phyloP scores from a whole-genome alignment of 2,797 vertebrate species.

The Eulemur coronatus region DNA sequence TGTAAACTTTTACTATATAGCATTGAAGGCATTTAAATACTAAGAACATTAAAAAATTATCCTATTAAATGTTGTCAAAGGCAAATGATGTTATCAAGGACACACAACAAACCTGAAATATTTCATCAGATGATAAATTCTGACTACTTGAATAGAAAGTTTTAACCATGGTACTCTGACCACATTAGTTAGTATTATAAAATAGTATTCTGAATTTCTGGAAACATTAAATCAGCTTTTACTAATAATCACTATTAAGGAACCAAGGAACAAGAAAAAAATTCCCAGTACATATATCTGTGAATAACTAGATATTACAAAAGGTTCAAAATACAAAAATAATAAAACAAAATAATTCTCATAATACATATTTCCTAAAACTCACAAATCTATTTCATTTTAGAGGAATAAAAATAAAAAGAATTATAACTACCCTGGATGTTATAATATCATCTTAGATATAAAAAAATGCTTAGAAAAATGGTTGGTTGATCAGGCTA shows the following conservation, averaged over 20 bases:
- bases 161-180: not conserved
- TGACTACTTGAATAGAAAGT: slow-evolving; percentile 6
- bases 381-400: slow-evolving; percentile 40
- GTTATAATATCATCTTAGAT: not conserved
- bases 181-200: not conserved
- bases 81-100: not conserved
- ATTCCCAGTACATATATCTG: not conserved
- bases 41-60: slow-evolving; percentile 37
- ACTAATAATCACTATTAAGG: not conserved
- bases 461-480: slow-evolving; percentile 4
- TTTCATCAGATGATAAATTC: slow-evolving; percentile 34
- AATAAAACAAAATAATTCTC: slow-evolving; percentile 41
- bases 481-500: not conserved
- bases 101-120: not conserved
- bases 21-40: slow-evolving; percentile 17
- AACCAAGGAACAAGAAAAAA: not conserved
- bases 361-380: slow-evolving; percentile 16
- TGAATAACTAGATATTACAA: slow-evolving; percentile 23
- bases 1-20: not conserved
- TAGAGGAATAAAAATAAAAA: slow-evolving; percentile 23
- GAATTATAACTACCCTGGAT: not conserved
- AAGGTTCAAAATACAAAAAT: slow-evolving; percentile 20
- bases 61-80: slow-evolving; percentile 4
- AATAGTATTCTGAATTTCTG: slow-evolving; percentile 27
- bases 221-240: slow-evolving; percentile 17